Evolutionary conservation across 1,140 invertebrate genomes (phyloP).

Genomic region (Bicyclus anynana): DNA sequence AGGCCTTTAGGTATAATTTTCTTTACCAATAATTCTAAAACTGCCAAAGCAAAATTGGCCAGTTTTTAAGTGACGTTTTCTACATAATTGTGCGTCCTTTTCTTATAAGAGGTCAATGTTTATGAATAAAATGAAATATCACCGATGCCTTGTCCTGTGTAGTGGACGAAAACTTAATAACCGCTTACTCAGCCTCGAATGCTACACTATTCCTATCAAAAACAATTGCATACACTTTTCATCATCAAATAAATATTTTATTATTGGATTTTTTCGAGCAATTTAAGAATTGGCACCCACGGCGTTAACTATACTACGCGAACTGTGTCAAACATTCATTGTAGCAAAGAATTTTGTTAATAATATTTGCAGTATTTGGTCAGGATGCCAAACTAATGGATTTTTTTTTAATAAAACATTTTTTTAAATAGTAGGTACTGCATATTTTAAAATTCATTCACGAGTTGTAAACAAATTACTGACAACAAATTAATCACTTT

Average conservation of each 20-base stretch:
- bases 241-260: slow-evolving; percentile 24
- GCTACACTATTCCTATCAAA: slow-evolving; percentile 26
- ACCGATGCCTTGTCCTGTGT: background rate
- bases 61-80: no score
- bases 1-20: no score
- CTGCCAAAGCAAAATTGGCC: no score
- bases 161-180: background rate
- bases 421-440: no score
- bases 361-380: background rate
- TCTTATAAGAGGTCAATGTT: no score
- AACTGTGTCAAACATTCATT: slow-evolving; percentile 12
- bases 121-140: background rate
- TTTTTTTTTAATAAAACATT: no score
- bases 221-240: slow-evolving; percentile 22
- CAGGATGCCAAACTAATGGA: no score
- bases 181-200: slow-evolving; percentile 23
- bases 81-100: no score
- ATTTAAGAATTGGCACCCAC: slow-evolving; percentile 38
- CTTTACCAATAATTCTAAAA: no score
- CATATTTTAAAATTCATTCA: no score
- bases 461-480: no score
- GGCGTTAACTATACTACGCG: slow-evolving; percentile 18
- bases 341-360: background rate
- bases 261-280: slow-evolving; percentile 24
- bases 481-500: no score